Conservation (phyloP, 2,888 invertebrate species). For the Zhuqinia jingwanae region DNA sequence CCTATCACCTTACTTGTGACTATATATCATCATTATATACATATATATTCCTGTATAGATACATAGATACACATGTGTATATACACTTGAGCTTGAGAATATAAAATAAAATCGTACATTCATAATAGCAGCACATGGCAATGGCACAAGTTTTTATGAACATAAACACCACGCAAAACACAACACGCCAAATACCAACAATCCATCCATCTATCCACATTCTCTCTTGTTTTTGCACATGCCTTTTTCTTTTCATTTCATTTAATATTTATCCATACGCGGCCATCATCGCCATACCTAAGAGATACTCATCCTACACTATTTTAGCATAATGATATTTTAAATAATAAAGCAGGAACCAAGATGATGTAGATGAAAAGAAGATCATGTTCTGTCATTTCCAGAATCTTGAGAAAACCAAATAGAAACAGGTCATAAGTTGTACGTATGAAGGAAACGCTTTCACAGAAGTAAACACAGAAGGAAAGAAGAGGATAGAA, state of each 20-base stretch:
- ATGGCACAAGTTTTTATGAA: neutral
- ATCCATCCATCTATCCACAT: constrained; percentile 22
- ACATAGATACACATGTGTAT: neutral
- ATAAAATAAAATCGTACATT: neutral
- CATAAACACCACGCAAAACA: constrained; percentile 9
- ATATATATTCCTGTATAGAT: constrained; percentile 1
- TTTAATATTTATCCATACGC: neutral
- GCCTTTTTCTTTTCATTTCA: constrained; percentile 29
- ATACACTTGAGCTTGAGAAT: no score
- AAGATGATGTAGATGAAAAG: neutral
- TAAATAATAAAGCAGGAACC: constrained; percentile 36
- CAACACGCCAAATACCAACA: neutral
- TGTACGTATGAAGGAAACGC: neutral
- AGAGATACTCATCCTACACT: constrained; percentile 32
- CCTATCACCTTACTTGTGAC: constrained; percentile 19
- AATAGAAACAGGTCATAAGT: constrained; percentile 7
- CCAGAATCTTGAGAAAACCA: constrained; percentile 8
- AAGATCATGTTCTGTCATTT: constrained; percentile 28
- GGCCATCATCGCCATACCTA: neutral
- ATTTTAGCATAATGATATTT: constrained; percentile 3
- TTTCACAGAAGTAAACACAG: neutral
- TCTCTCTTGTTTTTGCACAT: constrained; percentile 26
- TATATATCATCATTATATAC: neutral
- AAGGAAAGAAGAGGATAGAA: constrained; percentile 47
- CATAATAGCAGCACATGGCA: constrained; percentile 34